These are phyloP conservation scores for Hemichromis elongatus DNA, from an alignment of 2,113 vertebrate species.

Conservation along the genomic window DNA sequence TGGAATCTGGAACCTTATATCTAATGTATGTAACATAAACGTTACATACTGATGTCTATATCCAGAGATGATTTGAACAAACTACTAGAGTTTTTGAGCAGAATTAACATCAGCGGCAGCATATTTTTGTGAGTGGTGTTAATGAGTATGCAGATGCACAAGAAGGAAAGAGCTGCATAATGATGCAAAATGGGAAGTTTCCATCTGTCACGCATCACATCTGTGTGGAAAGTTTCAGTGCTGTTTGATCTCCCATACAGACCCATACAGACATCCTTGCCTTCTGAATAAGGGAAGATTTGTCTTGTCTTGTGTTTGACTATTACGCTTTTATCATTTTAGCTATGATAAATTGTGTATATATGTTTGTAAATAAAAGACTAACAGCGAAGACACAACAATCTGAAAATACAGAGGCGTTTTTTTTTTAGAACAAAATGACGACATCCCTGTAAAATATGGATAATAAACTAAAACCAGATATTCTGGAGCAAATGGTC, in stretches of 20 bases:
- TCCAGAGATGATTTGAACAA: neutral
- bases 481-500: neutral
- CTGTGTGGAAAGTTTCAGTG: neutral
- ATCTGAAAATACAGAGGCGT: neutral
- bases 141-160: neutral
- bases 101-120: neutral
- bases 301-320: fast-evolving
- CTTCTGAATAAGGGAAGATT: neutral
- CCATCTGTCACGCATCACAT: neutral
- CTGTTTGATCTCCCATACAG: neutral
- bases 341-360: neutral
- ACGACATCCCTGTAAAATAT: neutral
- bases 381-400: neutral
- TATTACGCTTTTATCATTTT: neutral
- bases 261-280: neutral
- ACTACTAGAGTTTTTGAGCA: neutral
- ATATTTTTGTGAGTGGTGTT: neutral
- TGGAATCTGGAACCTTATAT: neutral
- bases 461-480: neutral
- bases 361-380: neutral
- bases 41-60: neutral
- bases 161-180: neutral
- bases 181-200: neutral
- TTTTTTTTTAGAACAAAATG: neutral
- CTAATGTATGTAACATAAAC: neutral